A percentile compares a stretch with the other conserved stretches of the same genome.
Evolutionary conservation across 2,113 vertebrate genomes (phyloP).

Genomic region (Carassius auratus): DNA sequence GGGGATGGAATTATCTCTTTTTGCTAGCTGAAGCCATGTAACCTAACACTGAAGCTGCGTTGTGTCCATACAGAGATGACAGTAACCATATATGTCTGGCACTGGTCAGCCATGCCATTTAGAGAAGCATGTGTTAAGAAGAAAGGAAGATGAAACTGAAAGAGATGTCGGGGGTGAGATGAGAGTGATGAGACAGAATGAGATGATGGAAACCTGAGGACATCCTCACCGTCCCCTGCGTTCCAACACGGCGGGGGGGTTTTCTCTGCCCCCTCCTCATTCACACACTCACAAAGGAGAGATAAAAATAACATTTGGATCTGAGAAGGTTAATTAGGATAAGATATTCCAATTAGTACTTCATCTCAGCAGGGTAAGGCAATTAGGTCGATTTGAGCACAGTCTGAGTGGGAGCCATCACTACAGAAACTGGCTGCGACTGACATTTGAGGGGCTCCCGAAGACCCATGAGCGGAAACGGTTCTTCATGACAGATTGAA

Average conservation of each 20-base stretch:
- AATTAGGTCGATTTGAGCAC: conserved; percentile 76
- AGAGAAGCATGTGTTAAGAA: conserved; percentile 33
- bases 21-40: conserved; percentile 47
- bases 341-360: conserved; percentile 79
- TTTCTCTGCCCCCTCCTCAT: conserved; percentile 14
- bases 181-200: conserved; percentile 36
- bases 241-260: conserved; percentile 1
- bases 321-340: conserved; percentile 80
- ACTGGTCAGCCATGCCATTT: conserved; percentile 56
- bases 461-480: conserved; percentile 59
- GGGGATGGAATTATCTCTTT: conserved; percentile 36
- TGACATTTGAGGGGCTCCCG: conserved; percentile 64
- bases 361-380: conserved; percentile 74
- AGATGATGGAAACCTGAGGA: conserved; percentile 43
- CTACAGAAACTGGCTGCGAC: conserved; percentile 43
- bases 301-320: conserved; percentile 77
- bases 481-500: conserved; percentile 44
- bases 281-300: conserved; percentile 54
- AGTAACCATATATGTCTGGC: conserved; percentile 71
- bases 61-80: conserved; percentile 51
- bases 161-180: conserved; percentile 18
- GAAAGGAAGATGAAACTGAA: conserved; percentile 45
- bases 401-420: conserved; percentile 48
- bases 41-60: conserved; percentile 52
- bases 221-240: not conserved